Percentiles rank a stretch among this genome's conserved stretches.
These are phyloP conservation scores for Chymomyza costata DNA, from an alignment of 1,140 invertebrate genomes.

Conservation along the genomic window DNA sequence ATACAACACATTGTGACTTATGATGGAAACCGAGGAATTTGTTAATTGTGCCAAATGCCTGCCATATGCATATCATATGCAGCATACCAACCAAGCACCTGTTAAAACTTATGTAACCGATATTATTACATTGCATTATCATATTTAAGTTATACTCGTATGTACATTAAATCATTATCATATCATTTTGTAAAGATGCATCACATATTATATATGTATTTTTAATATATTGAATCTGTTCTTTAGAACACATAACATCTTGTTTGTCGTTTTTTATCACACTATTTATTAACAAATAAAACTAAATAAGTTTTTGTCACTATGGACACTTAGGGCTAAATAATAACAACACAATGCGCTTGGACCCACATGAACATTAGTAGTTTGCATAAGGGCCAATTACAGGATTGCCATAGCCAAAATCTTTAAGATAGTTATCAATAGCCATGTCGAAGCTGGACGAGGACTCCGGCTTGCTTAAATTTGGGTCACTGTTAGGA, in stretches of 20 bases:
- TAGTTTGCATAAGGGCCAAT: not conserved
- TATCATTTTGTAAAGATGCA: conserved; percentile 39
- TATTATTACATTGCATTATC: conserved; percentile 15
- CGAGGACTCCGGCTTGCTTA: conserved; percentile 27
- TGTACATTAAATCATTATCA: not conserved
- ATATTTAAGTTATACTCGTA: conserved; percentile 29
- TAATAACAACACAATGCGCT: too few relatives aligned
- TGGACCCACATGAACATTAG: too few relatives aligned
- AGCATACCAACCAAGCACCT: too few relatives aligned
- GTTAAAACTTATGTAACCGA: too few relatives aligned
- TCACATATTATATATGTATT: conserved; percentile 28
- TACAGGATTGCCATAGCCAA: conserved; percentile 46
- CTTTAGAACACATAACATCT: conserved; percentile 21
- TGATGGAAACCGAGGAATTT: conserved; percentile 19
- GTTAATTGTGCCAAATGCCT: conserved; percentile 19
- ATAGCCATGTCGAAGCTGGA: conserved; percentile 55
- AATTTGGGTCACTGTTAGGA: conserved; percentile 20
- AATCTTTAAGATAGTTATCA: conserved; percentile 61
- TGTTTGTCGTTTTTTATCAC: too few relatives aligned
- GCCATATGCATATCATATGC: conserved; percentile 29
- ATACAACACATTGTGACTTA: conserved; percentile 23
- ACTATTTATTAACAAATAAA: too few relatives aligned
- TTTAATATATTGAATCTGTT: conserved; percentile 47
- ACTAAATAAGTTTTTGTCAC: too few relatives aligned
- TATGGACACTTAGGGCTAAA: too few relatives aligned